These are phyloP conservation scores for Pseudococcus viburni DNA, from an alignment of 2,888 invertebrate genomes.

Conservation along the genomic window DNA sequence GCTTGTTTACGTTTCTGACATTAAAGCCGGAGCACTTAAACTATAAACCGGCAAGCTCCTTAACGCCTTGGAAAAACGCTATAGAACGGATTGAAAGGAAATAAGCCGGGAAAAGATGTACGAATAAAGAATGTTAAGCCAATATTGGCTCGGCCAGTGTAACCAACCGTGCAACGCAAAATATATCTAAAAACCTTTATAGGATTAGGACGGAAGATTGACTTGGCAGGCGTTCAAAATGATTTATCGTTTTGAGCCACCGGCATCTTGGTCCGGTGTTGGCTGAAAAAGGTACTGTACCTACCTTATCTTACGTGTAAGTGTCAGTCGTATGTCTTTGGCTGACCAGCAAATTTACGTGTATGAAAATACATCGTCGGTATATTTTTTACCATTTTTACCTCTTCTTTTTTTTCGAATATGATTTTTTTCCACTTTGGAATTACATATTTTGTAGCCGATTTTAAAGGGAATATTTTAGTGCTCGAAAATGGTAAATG, in stretches of 20 bases:
- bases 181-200: constrained; percentile 49
- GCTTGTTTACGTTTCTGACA: constrained; percentile 55
- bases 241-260: constrained; percentile 44
- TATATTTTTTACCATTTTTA: neutral
- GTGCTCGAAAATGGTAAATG: neutral
- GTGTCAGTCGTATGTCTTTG: neutral
- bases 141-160: constrained; percentile 51
- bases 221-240: constrained; percentile 55
- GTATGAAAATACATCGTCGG: neutral
- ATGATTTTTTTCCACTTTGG: too few relatives aligned
- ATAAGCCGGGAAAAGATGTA: constrained; percentile 51
- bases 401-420: neutral
- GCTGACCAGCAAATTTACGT: neutral
- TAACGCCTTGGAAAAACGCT: constrained; percentile 51
- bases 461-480: neutral
- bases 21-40: constrained; percentile 55
- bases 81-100: constrained; percentile 58
- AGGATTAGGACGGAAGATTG: constrained; percentile 22
- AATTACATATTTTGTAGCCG: too few relatives aligned
- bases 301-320: neutral
- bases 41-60: constrained; percentile 57
- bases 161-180: constrained; percentile 54
- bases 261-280: neutral
- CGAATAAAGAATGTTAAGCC: constrained; percentile 58
- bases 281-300: neutral